phyloP scores from a whole-genome alignment of 2,797 vertebrate species.

The Helicolenus hilgendorfi region DNA sequence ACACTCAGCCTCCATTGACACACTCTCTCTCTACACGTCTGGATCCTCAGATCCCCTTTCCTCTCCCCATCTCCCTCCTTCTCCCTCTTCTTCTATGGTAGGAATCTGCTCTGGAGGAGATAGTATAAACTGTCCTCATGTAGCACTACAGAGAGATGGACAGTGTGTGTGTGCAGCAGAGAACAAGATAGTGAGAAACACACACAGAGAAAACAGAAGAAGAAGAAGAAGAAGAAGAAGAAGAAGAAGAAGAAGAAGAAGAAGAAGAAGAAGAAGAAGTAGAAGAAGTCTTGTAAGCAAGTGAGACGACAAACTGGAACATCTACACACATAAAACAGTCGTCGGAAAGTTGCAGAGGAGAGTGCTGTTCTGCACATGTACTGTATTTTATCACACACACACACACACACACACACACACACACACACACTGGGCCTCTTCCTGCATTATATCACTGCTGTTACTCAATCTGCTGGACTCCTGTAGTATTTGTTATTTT shows the following conservation, averaged over 20 bases:
- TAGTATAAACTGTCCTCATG: conserved; percentile 40
- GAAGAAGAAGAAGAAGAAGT: neutral
- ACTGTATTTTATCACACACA: conserved; percentile 3
- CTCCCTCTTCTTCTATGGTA: conserved; percentile 19
- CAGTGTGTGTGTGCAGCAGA: neutral
- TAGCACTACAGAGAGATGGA: neutral
- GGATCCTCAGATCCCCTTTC: neutral
- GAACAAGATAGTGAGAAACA: neutral
- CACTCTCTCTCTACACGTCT: no score
- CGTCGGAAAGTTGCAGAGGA: neutral
- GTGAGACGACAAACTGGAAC: conserved; percentile 6
- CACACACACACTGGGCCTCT: conserved; percentile 37
- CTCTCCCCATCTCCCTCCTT: neutral
- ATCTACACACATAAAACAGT: neutral
- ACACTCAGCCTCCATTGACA: no score
- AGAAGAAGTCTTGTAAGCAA: neutral
- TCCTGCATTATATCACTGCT: conserved; percentile 50
- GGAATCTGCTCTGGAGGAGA: conserved; percentile 58
- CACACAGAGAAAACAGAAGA: no score
- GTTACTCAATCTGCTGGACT: conserved; percentile 42
- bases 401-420: neutral
- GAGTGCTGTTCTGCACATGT: conserved; percentile 46
- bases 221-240: neutral
- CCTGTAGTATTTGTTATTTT: no score
- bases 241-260: neutral